phyloP scores from a whole-genome alignment of 1,140 invertebrate species.

The Stegodyphus mimosarum region DNA sequence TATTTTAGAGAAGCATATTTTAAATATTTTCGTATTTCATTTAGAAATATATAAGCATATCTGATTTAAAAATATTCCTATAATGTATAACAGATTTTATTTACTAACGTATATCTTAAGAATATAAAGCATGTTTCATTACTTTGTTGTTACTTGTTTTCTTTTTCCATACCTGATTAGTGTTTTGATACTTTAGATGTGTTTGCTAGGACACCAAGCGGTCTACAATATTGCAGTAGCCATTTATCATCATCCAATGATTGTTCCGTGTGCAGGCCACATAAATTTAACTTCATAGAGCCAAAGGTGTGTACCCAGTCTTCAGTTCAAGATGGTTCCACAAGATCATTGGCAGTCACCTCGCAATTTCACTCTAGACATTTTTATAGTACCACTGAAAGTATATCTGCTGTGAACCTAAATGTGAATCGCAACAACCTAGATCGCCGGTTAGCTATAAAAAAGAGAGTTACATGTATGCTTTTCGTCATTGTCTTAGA shows the following conservation, averaged over 20 bases:
- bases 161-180: not conserved
- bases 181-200: not conserved
- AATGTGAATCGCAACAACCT: slow-evolving; percentile 1
- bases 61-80: no score
- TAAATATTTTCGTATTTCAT: no score
- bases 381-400: not conserved
- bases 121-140: not conserved
- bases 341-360: not conserved
- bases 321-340: not conserved
- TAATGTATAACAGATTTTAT: no score
- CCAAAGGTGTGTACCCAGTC: not conserved
- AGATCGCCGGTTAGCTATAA: slow-evolving; percentile 63
- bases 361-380: not conserved
- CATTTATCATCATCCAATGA: not conserved
- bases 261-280: slow-evolving; percentile 6
- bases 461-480: slow-evolving; percentile 71
- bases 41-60: no score
- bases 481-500: slow-evolving; percentile 71
- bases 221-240: not conserved
- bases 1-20: no score
- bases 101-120: no score
- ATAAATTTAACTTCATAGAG: not conserved
- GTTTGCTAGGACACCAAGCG: not conserved
- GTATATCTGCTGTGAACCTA: not conserved
- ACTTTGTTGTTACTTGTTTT: not conserved